A percentile compares a stretch with the other conserved stretches of the same genome.
These are phyloP conservation scores for Brachycybe producta DNA, from an alignment of 2,888 invertebrate species.

Conservation along the genomic window DNA sequence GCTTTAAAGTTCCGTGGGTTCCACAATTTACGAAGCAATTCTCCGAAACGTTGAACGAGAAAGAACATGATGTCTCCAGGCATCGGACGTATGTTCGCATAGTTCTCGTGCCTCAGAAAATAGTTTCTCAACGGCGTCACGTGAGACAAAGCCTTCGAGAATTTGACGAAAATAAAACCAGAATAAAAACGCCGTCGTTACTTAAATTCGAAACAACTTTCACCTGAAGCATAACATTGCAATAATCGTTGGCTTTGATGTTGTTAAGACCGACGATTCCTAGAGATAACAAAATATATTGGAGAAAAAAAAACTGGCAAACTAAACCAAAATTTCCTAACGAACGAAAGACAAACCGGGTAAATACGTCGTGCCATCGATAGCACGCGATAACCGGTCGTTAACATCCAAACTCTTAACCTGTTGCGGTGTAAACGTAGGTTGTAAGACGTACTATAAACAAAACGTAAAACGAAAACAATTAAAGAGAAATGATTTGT, in stretches of 20 bases:
- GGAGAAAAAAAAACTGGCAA: not conserved
- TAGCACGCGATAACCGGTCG: constrained; percentile 80
- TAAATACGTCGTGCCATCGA: constrained; percentile 89
- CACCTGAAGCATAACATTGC: constrained; percentile 94
- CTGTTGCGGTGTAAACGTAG: constrained; percentile 75
- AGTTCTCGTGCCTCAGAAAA: constrained; percentile 87
- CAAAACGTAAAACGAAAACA: constrained; percentile 4
- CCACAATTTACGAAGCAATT: constrained; percentile 93
- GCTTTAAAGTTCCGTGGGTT: constrained; percentile 98
- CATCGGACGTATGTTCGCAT: constrained; percentile 72
- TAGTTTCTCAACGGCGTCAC: constrained; percentile 89
- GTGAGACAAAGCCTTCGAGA: constrained; percentile 71
- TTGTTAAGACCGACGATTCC: constrained; percentile 93
- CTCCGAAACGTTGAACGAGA: constrained; percentile 84
- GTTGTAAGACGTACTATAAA: constrained; percentile 76
- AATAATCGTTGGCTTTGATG: constrained; percentile 99
- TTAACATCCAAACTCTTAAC: constrained; percentile 67
- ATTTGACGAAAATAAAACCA: constrained; percentile 2
- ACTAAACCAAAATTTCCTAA: not conserved
- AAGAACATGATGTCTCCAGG: constrained; percentile 90
- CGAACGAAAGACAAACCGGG: constrained; percentile 48
- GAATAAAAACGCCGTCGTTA: not conserved
- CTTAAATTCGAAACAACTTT: not conserved
- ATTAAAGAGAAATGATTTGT: too few species aligned
- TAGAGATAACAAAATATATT: constrained; percentile 21